These are phyloP conservation scores for Leptopilina syphax DNA, from an alignment of 2,888 invertebrate species.

Conservation along the genomic window DNA sequence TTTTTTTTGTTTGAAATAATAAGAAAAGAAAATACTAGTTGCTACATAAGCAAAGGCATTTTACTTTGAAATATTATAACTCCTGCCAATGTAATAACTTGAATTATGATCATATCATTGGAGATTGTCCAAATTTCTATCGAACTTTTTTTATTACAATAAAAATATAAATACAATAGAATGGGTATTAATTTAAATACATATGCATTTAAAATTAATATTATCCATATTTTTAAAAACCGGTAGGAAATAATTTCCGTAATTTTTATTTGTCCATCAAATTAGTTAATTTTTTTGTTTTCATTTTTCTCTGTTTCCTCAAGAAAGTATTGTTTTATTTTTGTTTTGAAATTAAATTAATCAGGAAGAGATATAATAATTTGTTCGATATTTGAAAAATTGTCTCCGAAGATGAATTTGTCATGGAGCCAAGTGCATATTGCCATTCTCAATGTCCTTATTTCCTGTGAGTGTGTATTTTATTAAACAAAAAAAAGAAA, in stretches of 20 bases:
- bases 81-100: constrained; percentile 63
- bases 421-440: constrained; percentile 31
- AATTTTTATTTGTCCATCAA: too few relatives aligned
- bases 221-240: too few relatives aligned
- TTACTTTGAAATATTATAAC: constrained; percentile 56
- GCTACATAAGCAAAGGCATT: constrained; percentile 56
- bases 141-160: constrained; percentile 4
- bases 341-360: not conserved
- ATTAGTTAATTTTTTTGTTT: too few relatives aligned
- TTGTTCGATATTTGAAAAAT: not conserved
- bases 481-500: not conserved
- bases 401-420: constrained; percentile 10
- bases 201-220: too few relatives aligned
- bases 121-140: constrained; percentile 65
- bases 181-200: too few relatives aligned
- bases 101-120: constrained; percentile 69
- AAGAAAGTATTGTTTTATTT: not conserved
- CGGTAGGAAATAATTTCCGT: too few relatives aligned
- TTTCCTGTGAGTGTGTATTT: not conserved
- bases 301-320: too few relatives aligned
- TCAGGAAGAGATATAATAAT: not conserved
- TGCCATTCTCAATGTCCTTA: constrained; percentile 5
- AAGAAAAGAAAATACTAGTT: constrained; percentile 55
- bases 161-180: too few relatives aligned
- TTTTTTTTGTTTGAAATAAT: constrained; percentile 41